Conservation (phyloP, 2,113 vertebrate genomes). For the Nymphicus hollandicus region DNA sequence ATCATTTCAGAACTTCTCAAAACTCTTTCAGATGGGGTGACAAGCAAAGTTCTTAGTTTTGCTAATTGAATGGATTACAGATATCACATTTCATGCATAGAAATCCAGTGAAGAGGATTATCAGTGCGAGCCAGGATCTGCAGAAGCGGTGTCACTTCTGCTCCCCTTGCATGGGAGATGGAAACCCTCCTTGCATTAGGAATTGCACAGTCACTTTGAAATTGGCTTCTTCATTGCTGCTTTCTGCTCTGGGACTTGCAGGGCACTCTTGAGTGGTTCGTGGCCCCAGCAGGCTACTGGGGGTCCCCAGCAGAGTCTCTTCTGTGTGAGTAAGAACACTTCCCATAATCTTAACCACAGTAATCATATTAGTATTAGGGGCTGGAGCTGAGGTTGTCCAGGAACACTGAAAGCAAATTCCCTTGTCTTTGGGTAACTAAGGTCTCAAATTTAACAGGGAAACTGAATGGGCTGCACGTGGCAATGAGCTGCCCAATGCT, state of each 20-base stretch:
- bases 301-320: background rate
- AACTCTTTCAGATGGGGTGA: background rate
- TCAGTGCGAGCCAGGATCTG: background rate
- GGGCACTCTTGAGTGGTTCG: background rate
- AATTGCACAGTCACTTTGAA: background rate
- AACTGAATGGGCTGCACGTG: fast-evolving
- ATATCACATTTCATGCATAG: conserved; percentile 42
- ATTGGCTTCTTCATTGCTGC: background rate
- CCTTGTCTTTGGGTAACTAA: background rate
- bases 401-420: background rate
- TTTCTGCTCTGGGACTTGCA: background rate
- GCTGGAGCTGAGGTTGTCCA: background rate
- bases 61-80: conserved; percentile 51
- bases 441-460: background rate
- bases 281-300: background rate
- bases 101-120: conserved; percentile 36
- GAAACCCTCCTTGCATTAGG: background rate
- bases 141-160: background rate
- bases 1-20: background rate
- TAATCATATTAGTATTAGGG: background rate
- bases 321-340: background rate
- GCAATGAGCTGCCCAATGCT: background rate
- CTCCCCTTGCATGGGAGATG: background rate
- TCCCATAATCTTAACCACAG: background rate
- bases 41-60: background rate